Evolutionary conservation across 2,113 vertebrate species (phyloP).

Genomic region (Cynoglossus semilaevis): DNA sequence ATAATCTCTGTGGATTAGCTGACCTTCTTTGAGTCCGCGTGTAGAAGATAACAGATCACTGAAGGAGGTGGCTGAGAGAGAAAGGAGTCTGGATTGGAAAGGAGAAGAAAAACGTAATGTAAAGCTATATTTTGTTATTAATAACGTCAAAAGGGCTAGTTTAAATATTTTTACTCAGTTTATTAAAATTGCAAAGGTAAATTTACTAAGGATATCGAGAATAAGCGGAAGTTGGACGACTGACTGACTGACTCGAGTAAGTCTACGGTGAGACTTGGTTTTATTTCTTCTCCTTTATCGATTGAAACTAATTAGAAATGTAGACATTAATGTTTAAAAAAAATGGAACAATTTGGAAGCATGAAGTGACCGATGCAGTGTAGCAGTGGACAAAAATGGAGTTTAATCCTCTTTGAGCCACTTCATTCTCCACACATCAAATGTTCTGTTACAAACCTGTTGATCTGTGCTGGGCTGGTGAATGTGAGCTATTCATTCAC

Average conservation of each 20-base stretch:
- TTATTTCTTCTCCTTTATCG: not conserved
- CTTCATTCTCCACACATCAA: conserved; percentile 53
- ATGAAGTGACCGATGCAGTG: not conserved
- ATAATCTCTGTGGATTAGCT: conserved; percentile 64
- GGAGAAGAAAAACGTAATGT: not conserved
- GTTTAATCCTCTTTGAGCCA: conserved; percentile 59
- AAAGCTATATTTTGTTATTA: no score
- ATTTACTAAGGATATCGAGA: not conserved
- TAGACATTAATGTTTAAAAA: not conserved
- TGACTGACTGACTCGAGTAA: conserved; percentile 44
- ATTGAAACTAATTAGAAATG: not conserved
- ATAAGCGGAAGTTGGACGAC: conserved; percentile 45
- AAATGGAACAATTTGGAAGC: not conserved
- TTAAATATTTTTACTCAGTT: no score
- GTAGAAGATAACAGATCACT: conserved; percentile 12
- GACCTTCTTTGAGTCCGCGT: conserved; percentile 11
- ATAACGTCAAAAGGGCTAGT: no score
- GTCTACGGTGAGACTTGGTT: conserved; percentile 37
- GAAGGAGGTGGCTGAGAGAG: not conserved
- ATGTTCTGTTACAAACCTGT: conserved; percentile 53
- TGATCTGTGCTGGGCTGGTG: conserved; percentile 33
- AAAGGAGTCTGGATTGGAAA: conserved; percentile 7
- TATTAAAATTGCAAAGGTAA: no score
- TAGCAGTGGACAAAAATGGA: conserved; percentile 23
- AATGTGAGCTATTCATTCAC: conserved; percentile 23